Evolutionary conservation across 2,113 vertebrate species (phyloP).

Genomic region (Gallinago paraguaiae): DNA sequence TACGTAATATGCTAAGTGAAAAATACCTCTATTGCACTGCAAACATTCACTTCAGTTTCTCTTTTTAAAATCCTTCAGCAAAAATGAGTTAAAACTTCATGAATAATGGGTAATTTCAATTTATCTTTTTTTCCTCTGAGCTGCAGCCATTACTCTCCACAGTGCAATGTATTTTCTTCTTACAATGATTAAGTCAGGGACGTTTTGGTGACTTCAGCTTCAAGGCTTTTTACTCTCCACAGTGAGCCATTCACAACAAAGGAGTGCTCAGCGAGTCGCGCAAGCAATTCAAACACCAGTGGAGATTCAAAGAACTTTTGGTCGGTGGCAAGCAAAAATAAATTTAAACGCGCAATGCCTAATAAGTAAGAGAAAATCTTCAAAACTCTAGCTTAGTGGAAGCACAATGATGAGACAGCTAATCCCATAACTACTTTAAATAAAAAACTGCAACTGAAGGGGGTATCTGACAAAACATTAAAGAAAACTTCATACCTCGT

Average conservation of each 20-base stretch:
- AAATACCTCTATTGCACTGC: background rate
- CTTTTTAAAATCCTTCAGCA: background rate
- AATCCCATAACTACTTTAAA: background rate
- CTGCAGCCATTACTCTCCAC: background rate
- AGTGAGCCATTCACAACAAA: background rate
- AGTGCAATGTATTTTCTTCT: background rate
- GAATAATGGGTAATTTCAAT: background rate
- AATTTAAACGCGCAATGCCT: background rate
- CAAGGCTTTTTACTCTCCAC: background rate
- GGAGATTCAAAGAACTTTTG: background rate
- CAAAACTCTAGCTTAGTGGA: background rate
- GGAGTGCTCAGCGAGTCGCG: rapidly evolving
- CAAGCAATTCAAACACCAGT: background rate
- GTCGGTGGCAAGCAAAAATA: background rate
- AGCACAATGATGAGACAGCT: background rate
- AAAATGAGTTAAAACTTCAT: background rate
- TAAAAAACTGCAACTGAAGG: background rate
- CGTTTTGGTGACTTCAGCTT: background rate
- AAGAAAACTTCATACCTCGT: constrained; percentile 78
- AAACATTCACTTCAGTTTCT: background rate
- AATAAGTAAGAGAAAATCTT: background rate
- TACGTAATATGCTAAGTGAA: background rate
- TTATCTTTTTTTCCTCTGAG: background rate
- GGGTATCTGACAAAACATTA: background rate
- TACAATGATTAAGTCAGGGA: background rate